phyloP scores from a whole-genome alignment of 2,888 invertebrate species.

The Steinernema hermaphroditum region DNA sequence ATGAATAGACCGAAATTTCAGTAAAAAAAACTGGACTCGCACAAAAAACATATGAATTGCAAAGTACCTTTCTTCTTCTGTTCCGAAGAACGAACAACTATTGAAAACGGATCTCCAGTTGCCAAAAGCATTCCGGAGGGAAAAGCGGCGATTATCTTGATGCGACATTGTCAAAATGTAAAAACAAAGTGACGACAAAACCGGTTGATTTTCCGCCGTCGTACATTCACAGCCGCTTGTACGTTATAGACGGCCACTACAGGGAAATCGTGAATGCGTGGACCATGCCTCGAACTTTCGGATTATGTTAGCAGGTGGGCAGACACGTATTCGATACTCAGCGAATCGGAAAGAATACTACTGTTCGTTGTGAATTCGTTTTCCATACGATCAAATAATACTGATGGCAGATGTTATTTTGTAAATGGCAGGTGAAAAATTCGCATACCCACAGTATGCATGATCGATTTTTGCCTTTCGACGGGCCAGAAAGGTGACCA shows the following conservation, averaged over 20 bases:
- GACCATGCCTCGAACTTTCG: conserved; percentile 16
- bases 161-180: conserved; percentile 13
- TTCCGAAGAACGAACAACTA: conserved; percentile 34
- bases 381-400: too few species aligned
- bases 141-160: conserved; percentile 15
- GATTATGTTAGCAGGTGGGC: conserved; percentile 18
- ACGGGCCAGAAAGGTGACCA: too few species aligned
- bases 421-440: too few species aligned
- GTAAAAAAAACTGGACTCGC: conserved; percentile 11
- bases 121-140: conserved; percentile 19
- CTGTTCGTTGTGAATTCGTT: too few species aligned
- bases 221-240: not conserved
- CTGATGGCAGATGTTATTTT: too few species aligned
- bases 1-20: conserved; percentile 16
- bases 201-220: conserved; percentile 12
- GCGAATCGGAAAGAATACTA: not conserved
- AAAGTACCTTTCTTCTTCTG: conserved; percentile 32
- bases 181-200: conserved; percentile 31
- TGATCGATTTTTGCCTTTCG: too few species aligned
- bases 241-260: not conserved
- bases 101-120: conserved; percentile 33
- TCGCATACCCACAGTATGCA: too few species aligned
- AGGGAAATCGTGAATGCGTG: not conserved
- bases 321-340: not conserved
- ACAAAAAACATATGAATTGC: not conserved